These are phyloP conservation scores for Coelopa frigida DNA, from an alignment of 1,140 invertebrate genomes.

Conservation along the genomic window DNA sequence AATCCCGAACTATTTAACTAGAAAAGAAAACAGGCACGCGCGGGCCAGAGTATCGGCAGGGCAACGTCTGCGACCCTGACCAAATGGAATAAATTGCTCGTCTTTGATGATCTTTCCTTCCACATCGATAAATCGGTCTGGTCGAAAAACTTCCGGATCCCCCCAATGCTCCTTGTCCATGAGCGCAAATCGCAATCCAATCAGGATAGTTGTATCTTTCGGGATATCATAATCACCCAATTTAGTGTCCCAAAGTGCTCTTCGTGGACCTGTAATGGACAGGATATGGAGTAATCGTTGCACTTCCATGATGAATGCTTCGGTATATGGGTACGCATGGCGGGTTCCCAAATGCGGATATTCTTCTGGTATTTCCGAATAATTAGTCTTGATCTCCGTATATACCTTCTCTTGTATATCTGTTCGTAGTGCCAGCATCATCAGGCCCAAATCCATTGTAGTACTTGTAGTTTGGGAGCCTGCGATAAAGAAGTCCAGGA, in stretches of 20 bases:
- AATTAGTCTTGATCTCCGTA: too few relatives aligned
- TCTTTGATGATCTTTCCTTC: constrained; percentile 31
- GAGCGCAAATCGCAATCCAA: constrained; percentile 57
- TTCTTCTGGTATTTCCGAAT: constrained; percentile 61
- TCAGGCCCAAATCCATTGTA: constrained; percentile 61
- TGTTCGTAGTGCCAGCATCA: constrained; percentile 58
- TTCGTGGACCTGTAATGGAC: constrained; percentile 62
- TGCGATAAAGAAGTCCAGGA: constrained; percentile 63
- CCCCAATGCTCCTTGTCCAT: constrained; percentile 55
- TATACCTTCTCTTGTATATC: constrained; percentile 60
- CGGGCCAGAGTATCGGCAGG: constrained; percentile 67
- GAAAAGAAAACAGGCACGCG: constrained; percentile 64
- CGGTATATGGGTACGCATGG: too few relatives aligned
- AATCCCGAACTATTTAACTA: constrained; percentile 60
- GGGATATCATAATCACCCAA: constrained; percentile 60
- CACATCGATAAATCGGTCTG: constrained; percentile 58
- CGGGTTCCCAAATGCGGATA: too few relatives aligned
- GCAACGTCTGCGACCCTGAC: constrained; percentile 64
- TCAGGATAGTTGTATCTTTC: constrained; percentile 56
- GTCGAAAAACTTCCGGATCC: constrained; percentile 62
- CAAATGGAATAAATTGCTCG: constrained; percentile 56
- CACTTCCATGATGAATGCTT: constrained; percentile 59
- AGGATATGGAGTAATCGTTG: constrained; percentile 55
- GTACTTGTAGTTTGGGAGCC: constrained; percentile 64
- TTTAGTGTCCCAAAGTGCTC: constrained; percentile 51